Evolutionary conservation across 2,113 vertebrate species (phyloP), one percentile per base, ranked within the genome.

Genomic region (Argyrosomus japonicus): DNA sequence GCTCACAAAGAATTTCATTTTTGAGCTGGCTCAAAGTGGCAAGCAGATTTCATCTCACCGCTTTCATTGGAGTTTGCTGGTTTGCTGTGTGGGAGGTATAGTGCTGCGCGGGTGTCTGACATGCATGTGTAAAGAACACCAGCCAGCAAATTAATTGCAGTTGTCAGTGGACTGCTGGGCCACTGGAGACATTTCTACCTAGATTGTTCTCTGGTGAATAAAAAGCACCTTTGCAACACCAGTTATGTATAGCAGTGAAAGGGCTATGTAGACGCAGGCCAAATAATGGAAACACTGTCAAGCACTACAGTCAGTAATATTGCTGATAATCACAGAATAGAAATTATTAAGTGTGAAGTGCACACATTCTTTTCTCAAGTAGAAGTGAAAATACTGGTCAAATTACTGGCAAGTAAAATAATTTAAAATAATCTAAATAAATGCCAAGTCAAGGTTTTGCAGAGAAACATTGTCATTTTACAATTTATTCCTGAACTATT

Each of bases 171-270:
- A 61, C 58, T 32, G 25, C 17, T 29, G 4, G 57, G 29, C 8
- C 9, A 64, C 60, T 11, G 40, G 36, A 56, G 77, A 57, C 45
- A 25, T 18, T 71, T 63, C 48, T 50, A 18, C 48, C 18, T n/a
- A 19, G 47, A 71, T 73, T 57, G 50, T 65, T 80, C 40, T 63
- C 68, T 50, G 36, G 40, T 72, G 60, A 47, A 65, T 17, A 27
- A 48, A 65, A 19, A 23, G 25, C 14, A 57, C 50, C 36, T 80
- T 48, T 57, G 36, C 43, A 11, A 61, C 10, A 15, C 19, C 14
- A 7, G 18, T 23, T 51, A 23, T 32, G 32, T 9, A 54, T 9
- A 17, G 43, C 27, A 23, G 36, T 9, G 5, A 23, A 56, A 54
- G 15, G 53, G 50, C 45, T 45, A 23, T 47, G 23, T 56, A 47